Base-by-base conservation (phyloP, 37 sponge, comb jelly and placozoan species). In the Crambe crambe region DNA sequence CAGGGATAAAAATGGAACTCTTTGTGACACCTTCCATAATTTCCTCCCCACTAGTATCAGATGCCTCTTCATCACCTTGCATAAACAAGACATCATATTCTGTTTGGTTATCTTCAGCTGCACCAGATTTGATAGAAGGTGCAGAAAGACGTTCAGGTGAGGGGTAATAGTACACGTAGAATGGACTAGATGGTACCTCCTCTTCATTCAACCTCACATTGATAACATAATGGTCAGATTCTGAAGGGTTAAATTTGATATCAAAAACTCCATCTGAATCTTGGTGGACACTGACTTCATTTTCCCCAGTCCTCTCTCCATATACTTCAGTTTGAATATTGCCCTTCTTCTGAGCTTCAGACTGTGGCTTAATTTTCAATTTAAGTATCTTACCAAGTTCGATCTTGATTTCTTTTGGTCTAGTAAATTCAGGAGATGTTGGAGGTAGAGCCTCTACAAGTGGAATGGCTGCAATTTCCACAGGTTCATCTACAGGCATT, bases 221-320 rank as follows among this genome's bases (percentile, higher is more conserved):
- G 31, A 90, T 42, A 22, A 34, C 78, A 76, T 91, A 91, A 26
- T 31, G 56, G 57, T 91, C 92, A 39, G 92, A 77, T 44, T 84
- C 18, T 0, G 32, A 12, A 31, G 94, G 87, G 23, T 72, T 83
- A 62, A 89, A 89, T 23, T 12, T 26, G 21, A 92, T 58, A 10
- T 78, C 68, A n/a, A 73, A 77, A 22, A 27, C 74, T 27, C 75
- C 64, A 17, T 42, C 47, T 1, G 44, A 66, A 34, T 72, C 39
- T 34, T 77, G 39, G 23, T 27, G 15, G 20, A 83, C 29, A 2
- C 36, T 39, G 20, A 73, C 47, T 36, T 56, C 26, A 0, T 17
- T 60, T 0, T 0, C 2, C 0, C 89, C 89, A 58, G 43, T 41
- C 29, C 31, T 77, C 27, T 87, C 82, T 22, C 93, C 93, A 12